phyloP scores from a whole-genome alignment of 2,888 invertebrate genomes.

The Apamea anceps region DNA sequence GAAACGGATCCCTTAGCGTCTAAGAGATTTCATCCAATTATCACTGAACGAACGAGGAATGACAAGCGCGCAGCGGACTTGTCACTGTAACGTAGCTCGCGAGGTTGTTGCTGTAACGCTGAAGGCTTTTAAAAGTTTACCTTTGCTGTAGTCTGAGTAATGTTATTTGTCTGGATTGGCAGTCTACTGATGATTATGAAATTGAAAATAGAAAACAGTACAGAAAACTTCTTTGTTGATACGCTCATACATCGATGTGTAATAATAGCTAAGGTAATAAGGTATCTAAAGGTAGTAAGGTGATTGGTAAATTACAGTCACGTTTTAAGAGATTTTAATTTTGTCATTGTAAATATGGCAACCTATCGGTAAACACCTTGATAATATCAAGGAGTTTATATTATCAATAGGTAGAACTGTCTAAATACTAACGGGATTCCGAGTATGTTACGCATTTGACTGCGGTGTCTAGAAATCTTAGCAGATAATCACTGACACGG shows the following conservation, averaged over 20 bases:
- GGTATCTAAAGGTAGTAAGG: too few species aligned
- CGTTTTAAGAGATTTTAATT: background rate
- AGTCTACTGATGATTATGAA: background rate
- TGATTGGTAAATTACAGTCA: too few species aligned
- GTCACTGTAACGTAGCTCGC: constrained; percentile 27
- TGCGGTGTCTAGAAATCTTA: background rate
- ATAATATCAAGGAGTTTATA: background rate
- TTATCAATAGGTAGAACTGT: background rate
- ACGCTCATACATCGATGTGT: background rate
- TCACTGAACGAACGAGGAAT: constrained; percentile 46
- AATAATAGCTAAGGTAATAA: background rate
- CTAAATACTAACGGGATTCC: background rate
- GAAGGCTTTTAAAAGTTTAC: constrained; percentile 5
- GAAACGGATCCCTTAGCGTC: constrained; percentile 41
- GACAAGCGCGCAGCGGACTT: constrained; percentile 36
- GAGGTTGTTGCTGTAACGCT: constrained; percentile 34
- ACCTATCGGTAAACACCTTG: background rate
- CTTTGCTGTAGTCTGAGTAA: background rate
- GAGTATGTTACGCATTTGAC: background rate
- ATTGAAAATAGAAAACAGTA: background rate
- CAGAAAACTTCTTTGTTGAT: background rate
- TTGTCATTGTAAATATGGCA: background rate
- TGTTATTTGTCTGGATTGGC: background rate
- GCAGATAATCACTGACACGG: too few species aligned
- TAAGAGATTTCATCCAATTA: constrained; percentile 67